Evolutionary conservation across 1,140 invertebrate genomes (phyloP), one percentile per base, ranked within the genome.

Genomic region (Amphibalanus amphitrite): DNA sequence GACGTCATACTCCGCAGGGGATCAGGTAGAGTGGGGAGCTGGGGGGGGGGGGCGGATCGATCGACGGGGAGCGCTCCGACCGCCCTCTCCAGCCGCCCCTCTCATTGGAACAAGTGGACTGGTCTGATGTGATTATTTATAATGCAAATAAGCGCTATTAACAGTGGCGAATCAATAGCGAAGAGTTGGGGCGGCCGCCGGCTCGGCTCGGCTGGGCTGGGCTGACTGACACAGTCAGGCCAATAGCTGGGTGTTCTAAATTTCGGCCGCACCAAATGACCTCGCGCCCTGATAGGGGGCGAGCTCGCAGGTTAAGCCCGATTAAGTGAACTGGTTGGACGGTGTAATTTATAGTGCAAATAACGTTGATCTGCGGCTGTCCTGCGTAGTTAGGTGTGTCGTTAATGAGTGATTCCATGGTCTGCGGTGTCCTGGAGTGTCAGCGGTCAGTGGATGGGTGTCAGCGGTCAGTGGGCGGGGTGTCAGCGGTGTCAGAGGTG

Each of bases 101-200:
- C 47, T 59, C 47, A 59, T 59, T 59, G 47, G 47, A 59, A 59
- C 10, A 23, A 59, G 47, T 59, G 47, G 47, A 59, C 47, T 59
- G 47, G 47, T 23, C 47, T 59, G 47, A 59, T 59, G 47, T 59
- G 47, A 59, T 59, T 59, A 59, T 59, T 59, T 59, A 59, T 59
- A 59, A 59, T 59, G 47, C 47, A 59, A 59, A 59, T 59, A 59
- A 59, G 47, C 47, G 47, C 47, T 59, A 59, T 59, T 59, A 59
- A 59, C 47, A 59, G 47, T 59, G 47, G 47, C 47, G 47, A 59
- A 59, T 59, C 47, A 23, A 59, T 59, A 59, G 47, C 23, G 47
- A 59, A 59, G 47, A 59, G 47, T 59, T 59, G 47, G 47, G 47
- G 47, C 33, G 33, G 10, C 23, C 20, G 47, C 10, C 20, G 47